Conservation (phyloP, 1,140 invertebrate genomes). For the Parasteatoda tepidariorum region DNA sequence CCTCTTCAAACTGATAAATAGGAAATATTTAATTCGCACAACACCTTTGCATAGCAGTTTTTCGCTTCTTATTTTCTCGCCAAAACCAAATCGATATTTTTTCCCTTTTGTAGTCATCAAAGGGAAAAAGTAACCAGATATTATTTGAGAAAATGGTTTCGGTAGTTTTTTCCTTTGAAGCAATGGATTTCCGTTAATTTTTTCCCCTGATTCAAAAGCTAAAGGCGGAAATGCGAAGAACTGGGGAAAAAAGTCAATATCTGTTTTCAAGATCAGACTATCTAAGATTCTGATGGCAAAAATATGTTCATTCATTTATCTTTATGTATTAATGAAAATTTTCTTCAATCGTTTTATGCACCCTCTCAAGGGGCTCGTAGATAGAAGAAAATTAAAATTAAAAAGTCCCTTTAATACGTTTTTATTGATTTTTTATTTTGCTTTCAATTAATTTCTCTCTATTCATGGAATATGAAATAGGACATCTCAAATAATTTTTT, state of each 20-base stretch:
- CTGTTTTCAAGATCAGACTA: background rate
- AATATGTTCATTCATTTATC: background rate
- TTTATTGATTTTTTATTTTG: too few species aligned
- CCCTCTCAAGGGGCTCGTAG: too few species aligned
- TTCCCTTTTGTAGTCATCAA: conserved; percentile 51
- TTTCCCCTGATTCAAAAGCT: conserved; percentile 4
- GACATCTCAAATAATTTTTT: too few species aligned
- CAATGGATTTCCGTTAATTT: conserved; percentile 60
- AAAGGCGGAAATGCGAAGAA: background rate
- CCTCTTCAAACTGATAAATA: conserved; percentile 13
- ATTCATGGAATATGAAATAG: too few species aligned
- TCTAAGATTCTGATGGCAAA: background rate
- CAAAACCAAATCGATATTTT: conserved; percentile 43
- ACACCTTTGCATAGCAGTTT: conserved; percentile 34
- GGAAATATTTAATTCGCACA: conserved; percentile 57
- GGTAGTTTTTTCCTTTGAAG: conserved; percentile 46
- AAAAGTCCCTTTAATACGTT: too few species aligned
- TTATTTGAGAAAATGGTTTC: conserved; percentile 60
- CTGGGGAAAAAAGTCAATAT: background rate
- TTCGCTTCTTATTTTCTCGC: background rate
- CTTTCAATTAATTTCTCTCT: too few species aligned
- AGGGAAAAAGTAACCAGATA: conserved; percentile 60
- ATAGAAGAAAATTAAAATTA: too few species aligned
- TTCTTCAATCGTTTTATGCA: background rate
- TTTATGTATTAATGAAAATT: background rate